phyloP scores from a whole-genome alignment of 2,888 invertebrate species.

The Platycnemis pennipes region DNA sequence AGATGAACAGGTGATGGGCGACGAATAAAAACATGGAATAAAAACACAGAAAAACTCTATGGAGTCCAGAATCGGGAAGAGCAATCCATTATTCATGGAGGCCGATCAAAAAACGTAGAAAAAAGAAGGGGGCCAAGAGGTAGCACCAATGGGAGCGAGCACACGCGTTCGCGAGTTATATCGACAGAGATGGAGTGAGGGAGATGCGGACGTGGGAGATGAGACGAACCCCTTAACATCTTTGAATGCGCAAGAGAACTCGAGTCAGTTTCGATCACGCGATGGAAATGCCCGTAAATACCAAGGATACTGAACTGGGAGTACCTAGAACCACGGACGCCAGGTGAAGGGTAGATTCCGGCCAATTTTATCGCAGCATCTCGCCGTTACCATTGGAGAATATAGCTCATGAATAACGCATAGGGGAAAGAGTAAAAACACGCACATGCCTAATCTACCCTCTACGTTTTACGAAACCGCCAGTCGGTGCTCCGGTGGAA shows the following conservation, averaged over 20 bases:
- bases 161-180: too few relatives aligned
- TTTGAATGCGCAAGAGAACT: neutral
- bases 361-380: conserved; percentile 1
- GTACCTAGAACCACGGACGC: neutral
- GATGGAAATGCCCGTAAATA: neutral
- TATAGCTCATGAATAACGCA: neutral
- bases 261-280: neutral
- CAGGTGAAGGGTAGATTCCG: neutral
- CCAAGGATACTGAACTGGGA: neutral
- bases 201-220: neutral
- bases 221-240: neutral
- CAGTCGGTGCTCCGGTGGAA: neutral
- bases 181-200: neutral
- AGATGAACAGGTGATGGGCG: neutral
- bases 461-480: neutral
- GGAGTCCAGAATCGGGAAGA: neutral
- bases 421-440: neutral
- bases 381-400: neutral
- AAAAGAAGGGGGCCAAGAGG: too few relatives aligned
- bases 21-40: neutral
- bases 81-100: neutral
- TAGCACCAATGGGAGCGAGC: too few relatives aligned
- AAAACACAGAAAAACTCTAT: neutral
- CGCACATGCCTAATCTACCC: neutral
- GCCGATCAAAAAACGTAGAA: too few relatives aligned